These are phyloP conservation scores for Ascidia mentula DNA, from an alignment of 23 tunicate species.

Conservation along the genomic window DNA sequence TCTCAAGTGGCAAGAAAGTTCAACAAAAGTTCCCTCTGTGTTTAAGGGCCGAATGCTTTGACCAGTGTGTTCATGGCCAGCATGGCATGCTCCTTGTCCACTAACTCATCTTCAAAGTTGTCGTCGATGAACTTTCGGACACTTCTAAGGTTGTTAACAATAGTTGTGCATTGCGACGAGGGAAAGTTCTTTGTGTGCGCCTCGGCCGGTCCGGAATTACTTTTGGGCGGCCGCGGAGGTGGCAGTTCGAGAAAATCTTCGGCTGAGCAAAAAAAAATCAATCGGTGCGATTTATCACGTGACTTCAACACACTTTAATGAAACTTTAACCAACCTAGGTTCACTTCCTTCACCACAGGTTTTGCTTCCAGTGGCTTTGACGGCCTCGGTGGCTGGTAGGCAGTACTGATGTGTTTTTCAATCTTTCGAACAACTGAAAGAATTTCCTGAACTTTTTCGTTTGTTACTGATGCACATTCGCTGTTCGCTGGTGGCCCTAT, in stretches of 20 bases:
- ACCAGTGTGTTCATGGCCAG: conserved; percentile 13
- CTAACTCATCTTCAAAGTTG: conserved; percentile 38
- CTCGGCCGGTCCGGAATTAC: neutral
- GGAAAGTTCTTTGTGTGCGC: neutral
- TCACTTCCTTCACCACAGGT: neutral
- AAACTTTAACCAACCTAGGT: neutral
- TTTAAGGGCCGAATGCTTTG: neutral
- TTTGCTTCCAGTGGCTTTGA: neutral
- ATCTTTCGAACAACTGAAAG: neutral
- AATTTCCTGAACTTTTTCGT: neutral
- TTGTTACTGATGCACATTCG: neutral
- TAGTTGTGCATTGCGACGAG: conserved; percentile 18
- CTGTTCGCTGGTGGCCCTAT: neutral
- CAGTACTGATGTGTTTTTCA: neutral
- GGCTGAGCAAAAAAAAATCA: neutral
- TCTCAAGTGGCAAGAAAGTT: too few relatives aligned
- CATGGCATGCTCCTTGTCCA: conserved; percentile 40
- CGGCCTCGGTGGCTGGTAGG: neutral
- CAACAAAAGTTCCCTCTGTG: neutral
- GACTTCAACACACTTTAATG: too few relatives aligned
- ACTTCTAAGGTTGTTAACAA: conserved; percentile 5
- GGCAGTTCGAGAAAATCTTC: neutral
- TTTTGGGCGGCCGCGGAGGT: neutral
- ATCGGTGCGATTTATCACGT: too few relatives aligned
- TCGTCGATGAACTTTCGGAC: conserved; percentile 33